Percentiles rank a stretch among this genome's conserved stretches.
Conservation (phyloP, 2,113 vertebrate genomes). For the Ceratotherium simum region DNA sequence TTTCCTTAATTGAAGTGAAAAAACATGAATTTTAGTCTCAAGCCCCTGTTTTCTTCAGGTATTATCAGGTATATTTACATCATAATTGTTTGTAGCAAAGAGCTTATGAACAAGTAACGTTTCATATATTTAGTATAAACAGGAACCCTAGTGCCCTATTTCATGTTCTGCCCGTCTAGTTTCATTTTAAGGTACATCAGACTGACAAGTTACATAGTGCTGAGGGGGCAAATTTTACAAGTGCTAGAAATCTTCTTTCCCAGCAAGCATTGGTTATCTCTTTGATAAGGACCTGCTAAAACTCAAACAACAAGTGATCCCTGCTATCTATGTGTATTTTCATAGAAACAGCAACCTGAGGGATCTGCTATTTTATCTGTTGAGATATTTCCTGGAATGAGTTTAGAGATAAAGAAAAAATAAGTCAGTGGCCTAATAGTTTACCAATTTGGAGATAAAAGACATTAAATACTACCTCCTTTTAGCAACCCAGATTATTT, state of each 20-base stretch:
- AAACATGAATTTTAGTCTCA: neutral
- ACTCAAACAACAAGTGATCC: neutral
- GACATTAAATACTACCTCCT: neutral
- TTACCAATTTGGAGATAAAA: neutral
- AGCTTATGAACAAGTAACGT: neutral
- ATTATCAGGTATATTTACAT: neutral
- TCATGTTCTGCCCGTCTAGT: neutral
- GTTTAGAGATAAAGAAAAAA: neutral
- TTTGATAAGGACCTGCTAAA: neutral
- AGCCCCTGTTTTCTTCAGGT: slow-evolving; percentile 11
- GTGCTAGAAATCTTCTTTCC: neutral
- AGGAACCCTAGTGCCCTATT: neutral
- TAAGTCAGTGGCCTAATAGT: neutral
- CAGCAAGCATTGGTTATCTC: neutral
- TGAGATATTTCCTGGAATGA: neutral
- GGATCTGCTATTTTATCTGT: neutral
- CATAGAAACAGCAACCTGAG: neutral
- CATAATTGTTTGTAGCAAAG: slow-evolving; percentile 7
- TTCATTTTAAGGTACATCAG: neutral
- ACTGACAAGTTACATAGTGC: neutral
- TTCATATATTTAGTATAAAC: neutral
- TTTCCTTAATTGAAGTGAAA: slow-evolving; percentile 42
- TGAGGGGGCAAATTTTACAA: neutral
- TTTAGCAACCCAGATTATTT: slow-evolving; percentile 40
- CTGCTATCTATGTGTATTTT: neutral